Base-by-base conservation (phyloP, 2,888 invertebrate species). In the Caradrina clavipalpis region DNA sequence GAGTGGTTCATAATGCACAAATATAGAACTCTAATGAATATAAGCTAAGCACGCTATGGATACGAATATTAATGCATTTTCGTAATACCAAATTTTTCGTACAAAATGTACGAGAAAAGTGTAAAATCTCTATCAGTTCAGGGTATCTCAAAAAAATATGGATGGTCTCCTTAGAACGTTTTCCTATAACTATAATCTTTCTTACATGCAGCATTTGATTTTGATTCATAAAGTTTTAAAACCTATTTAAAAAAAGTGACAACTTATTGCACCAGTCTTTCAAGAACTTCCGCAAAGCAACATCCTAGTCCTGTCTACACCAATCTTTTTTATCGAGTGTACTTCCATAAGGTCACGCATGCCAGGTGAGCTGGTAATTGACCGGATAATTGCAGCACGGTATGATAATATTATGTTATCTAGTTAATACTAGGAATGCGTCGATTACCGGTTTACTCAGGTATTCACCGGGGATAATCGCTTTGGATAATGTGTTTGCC, bases 271-370 rank as follows among this genome's bases (percentile, higher is more conserved):
- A 45, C 5, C 17, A n/a, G 13, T 53, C 21, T 51, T 8, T 21
- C 0, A 56, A 5, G 11, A 31, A 51, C 50, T 68, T 69, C 35
- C n/a, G 26, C 8, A 35, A 51, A 26, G 19, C 4, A 50, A 22
- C 13, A 13, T 26, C 0, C 15, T 15, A 3, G 39, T n/a, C n/a
- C n/a, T n/a, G 10, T 17, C 15, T 19, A 50, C 49, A 35, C n/a
- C 17, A 31, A 35, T 72, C 6, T 26, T 4, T 64, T 50, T 56
- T 19, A 35, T 26, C 15, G 19, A 35, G 35, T 49, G 69, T 75
- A 68, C 47, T 54, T 58, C 49, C 17, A 21, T 49, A 55, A 73
- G 53, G 66, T 55, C 73, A 73, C 54, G 73, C 19, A n/a, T 31
- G 42, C n/a, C 31, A 22, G 47, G 5, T 56, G 21, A 15, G 21